Evolutionary conservation across 2,113 vertebrate species (phyloP).

Genomic region (Poicephalus gulielmi): DNA sequence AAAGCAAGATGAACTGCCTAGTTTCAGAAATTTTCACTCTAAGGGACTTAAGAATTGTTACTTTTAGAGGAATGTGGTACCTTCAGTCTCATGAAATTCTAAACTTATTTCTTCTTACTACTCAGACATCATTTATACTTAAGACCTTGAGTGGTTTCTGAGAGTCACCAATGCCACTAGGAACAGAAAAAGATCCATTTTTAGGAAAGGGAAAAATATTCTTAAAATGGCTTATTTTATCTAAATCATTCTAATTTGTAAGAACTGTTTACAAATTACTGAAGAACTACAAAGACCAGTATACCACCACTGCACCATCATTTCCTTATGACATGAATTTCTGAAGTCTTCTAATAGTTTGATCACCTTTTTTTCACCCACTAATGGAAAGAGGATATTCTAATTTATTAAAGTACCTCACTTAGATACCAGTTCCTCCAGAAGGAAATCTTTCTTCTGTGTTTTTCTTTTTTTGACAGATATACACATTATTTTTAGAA

Average conservation of each 20-base stretch:
- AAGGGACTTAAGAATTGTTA: background rate
- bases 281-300: constrained; percentile 10
- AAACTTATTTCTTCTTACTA: background rate
- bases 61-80: background rate
- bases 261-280: background rate
- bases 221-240: constrained; percentile 9
- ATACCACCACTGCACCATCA: background rate
- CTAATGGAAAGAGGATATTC: constrained; percentile 11
- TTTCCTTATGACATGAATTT: background rate
- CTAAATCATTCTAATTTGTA: background rate
- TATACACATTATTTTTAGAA: background rate
- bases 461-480: background rate
- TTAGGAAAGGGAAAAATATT: background rate
- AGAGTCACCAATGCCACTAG: background rate
- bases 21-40: constrained; percentile 21
- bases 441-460: constrained; percentile 49
- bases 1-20: background rate
- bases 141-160: background rate
- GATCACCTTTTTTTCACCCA: background rate
- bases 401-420: constrained; percentile 44
- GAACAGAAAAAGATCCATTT: background rate
- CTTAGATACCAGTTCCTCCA: constrained; percentile 67
- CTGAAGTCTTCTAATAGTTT: background rate
- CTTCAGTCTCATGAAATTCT: background rate
- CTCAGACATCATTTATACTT: background rate